Evolutionary conservation across 2,888 invertebrate species (phyloP).

Genomic region (Bedellia somnulentella): DNA sequence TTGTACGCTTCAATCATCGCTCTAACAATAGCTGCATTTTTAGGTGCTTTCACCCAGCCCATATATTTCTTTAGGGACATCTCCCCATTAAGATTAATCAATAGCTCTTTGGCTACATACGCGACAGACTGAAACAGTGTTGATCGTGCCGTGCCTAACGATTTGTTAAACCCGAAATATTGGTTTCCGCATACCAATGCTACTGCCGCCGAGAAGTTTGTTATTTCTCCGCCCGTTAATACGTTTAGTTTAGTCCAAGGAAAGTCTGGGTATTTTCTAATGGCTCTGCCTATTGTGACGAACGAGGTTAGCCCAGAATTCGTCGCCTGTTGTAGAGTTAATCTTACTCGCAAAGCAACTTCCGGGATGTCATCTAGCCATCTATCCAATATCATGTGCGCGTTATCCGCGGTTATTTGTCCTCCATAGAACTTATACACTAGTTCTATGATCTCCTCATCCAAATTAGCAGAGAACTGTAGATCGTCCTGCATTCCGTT

Average conservation of each 20-base stretch:
- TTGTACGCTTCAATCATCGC: neutral
- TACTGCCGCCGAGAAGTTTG: neutral
- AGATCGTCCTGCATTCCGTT: neutral
- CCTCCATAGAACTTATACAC: constrained; percentile 1
- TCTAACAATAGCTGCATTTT: neutral
- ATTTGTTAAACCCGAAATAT: constrained; percentile 6
- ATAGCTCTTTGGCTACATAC: constrained; percentile 5
- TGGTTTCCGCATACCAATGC: constrained; percentile 1
- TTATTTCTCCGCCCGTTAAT: neutral
- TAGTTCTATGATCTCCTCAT: neutral
- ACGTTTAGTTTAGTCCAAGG: neutral
- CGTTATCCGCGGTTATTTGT: neutral
- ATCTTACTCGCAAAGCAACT: constrained; percentile 1
- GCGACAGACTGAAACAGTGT: constrained; percentile 5
- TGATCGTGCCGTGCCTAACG: constrained; percentile 3
- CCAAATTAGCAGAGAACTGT: neutral
- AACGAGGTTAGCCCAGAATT: constrained; percentile 1
- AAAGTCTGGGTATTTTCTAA: neutral
- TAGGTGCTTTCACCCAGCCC: constrained; percentile 3
- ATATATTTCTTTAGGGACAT: constrained; percentile 2
- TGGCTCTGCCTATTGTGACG: neutral
- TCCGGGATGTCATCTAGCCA: constrained; percentile 1
- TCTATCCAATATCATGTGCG: neutral
- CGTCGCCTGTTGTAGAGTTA: neutral
- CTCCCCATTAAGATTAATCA: constrained; percentile 5